These are phyloP conservation scores for Eupeodes latifasciatus DNA, from an alignment of 2,888 invertebrate species.

Conservation along the genomic window DNA sequence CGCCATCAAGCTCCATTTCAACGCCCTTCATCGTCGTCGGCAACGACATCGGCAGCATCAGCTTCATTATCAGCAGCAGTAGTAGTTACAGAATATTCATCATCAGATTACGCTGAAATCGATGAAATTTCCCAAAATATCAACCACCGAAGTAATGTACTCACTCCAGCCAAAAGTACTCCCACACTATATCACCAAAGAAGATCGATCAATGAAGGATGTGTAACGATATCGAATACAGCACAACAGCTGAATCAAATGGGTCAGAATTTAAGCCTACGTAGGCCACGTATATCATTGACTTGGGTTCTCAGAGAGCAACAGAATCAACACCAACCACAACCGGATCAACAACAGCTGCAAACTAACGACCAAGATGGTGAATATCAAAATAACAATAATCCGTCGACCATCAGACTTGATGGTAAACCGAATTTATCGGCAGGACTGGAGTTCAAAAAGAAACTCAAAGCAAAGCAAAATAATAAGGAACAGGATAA, in stretches of 20 bases:
- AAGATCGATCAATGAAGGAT: slow-evolving; percentile 76
- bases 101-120: slow-evolving; percentile 83
- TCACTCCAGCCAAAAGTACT: slow-evolving; percentile 78
- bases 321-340: slow-evolving; percentile 82
- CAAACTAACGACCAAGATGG: slow-evolving; percentile 59
- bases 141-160: slow-evolving; percentile 53
- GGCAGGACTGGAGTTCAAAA: slow-evolving; percentile 76
- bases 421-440: slow-evolving; percentile 63
- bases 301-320: slow-evolving; percentile 91
- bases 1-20: slow-evolving; percentile 74
- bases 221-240: slow-evolving; percentile 77
- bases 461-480: slow-evolving; percentile 81
- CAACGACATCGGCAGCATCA: neutral
- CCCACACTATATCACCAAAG: slow-evolving; percentile 78
- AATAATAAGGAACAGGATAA: slow-evolving; percentile 80
- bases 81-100: slow-evolving; percentile 54
- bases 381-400: slow-evolving; percentile 65
- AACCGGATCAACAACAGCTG: slow-evolving; percentile 73
- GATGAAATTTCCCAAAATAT: slow-evolving; percentile 78
- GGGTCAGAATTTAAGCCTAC: slow-evolving; percentile 86
- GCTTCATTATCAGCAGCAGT: neutral
- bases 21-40: slow-evolving; percentile 45
- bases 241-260: slow-evolving; percentile 80
- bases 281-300: slow-evolving; percentile 88
- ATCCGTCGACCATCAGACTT: slow-evolving; percentile 37